Percentiles rank a stretch among this genome's conserved stretches.
Conservation (phyloP, 2,888 invertebrate species). For the Salticus scenicus region DNA sequence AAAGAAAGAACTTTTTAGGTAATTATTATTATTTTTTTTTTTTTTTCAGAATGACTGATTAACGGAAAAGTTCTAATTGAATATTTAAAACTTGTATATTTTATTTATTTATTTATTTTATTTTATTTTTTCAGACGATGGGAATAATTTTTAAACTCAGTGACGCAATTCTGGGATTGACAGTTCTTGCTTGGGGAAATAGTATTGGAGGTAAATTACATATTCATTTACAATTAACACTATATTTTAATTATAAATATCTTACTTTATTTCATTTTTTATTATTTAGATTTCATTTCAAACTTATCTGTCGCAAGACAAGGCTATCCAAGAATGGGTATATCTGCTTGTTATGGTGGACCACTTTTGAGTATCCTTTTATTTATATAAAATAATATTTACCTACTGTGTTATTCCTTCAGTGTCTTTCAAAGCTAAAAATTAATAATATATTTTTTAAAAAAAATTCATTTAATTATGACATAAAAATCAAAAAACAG, state of each 20-base stretch:
- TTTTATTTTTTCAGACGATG: slow-evolving; percentile 78
- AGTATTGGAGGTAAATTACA: slow-evolving; percentile 65
- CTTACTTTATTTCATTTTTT: neutral
- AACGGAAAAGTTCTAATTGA: no score
- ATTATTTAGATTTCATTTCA: slow-evolving; percentile 79
- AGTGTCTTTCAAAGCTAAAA: no score
- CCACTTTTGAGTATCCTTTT: slow-evolving; percentile 81
- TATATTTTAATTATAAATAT: no score
- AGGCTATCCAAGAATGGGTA: slow-evolving; percentile 82
- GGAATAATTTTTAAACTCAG: slow-evolving; percentile 80
- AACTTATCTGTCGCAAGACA: slow-evolving; percentile 80
- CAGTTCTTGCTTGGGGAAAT: slow-evolving; percentile 80
- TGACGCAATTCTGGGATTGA: slow-evolving; percentile 81
- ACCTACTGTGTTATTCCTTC: no score
- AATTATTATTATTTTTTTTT: no score
- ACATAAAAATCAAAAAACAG: no score
- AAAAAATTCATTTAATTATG: no score
- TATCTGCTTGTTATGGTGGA: slow-evolving; percentile 83
- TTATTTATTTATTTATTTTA: neutral
- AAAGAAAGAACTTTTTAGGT: no score
- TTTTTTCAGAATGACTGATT: no score
- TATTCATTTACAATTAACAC: neutral
- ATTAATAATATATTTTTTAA: no score
- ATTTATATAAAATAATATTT: no score
- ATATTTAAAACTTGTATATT: no score